phyloP scores from a whole-genome alignment of 2,113 vertebrate genomes.

The Nothobranchius kuhntae region DNA sequence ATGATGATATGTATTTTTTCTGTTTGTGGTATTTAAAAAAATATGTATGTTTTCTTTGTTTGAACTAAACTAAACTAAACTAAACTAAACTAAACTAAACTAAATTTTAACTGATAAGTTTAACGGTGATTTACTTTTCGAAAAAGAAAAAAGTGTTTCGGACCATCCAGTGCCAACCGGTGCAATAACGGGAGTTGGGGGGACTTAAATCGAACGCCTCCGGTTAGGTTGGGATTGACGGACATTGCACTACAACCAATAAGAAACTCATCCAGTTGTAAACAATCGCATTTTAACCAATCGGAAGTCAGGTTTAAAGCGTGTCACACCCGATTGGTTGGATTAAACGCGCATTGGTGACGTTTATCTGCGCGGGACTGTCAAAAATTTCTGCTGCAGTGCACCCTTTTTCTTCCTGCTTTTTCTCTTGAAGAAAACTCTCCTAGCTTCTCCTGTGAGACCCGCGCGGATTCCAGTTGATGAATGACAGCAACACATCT shows the following conservation, averaged over 20 bases:
- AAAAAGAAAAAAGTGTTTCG: no score
- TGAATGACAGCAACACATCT: not conserved
- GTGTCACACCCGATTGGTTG: slow-evolving; percentile 45
- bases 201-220: no score
- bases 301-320: accelerated
- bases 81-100: no score
- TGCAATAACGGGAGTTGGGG: no score
- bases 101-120: no score
- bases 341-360: slow-evolving; percentile 48
- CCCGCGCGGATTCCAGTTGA: not conserved
- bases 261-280: not conserved
- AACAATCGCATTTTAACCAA: slow-evolving; percentile 8
- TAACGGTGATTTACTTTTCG: no score
- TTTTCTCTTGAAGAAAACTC: not conserved
- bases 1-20: no score
- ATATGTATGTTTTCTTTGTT: no score
- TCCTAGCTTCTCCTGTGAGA: not conserved
- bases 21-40: no score
- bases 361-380: slow-evolving; percentile 63
- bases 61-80: no score
- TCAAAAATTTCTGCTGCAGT: slow-evolving; percentile 53
- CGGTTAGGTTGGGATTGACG: not conserved
- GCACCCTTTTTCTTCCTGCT: not conserved
- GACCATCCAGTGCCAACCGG: no score
- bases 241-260: slow-evolving; percentile 44